Evolutionary conservation across 1,140 invertebrate genomes (phyloP).

Genomic region (Sesamia nonagrioides): DNA sequence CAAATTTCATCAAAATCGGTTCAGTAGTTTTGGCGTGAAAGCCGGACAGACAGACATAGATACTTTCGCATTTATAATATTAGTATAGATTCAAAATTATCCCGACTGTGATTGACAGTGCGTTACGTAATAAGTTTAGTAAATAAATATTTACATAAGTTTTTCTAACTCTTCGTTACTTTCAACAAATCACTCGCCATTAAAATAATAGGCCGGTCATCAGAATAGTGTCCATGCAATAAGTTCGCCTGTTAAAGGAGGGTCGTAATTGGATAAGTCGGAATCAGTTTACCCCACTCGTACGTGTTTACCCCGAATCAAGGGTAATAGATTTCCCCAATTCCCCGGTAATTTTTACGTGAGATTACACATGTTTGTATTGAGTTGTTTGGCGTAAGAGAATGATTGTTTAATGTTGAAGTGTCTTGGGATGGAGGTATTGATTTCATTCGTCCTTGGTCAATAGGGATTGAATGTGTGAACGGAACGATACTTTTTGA

Average conservation of each 20-base stretch:
- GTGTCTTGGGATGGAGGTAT: background rate
- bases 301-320: slow-evolving; percentile 83
- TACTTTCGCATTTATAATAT: too few species aligned
- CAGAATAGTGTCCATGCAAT: slow-evolving; percentile 54
- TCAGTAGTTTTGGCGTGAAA: too few species aligned
- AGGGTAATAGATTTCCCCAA: slow-evolving; percentile 73
- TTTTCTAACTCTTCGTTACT: background rate
- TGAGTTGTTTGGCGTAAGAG: slow-evolving; percentile 13
- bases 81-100: too few species aligned
- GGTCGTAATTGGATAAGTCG: slow-evolving; percentile 84
- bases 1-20: too few species aligned
- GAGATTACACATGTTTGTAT: slow-evolving; percentile 45
- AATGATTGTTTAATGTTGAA: slow-evolving; percentile 19
- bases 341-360: slow-evolving; percentile 68
- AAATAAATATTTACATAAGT: too few species aligned
- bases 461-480: background rate
- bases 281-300: slow-evolving; percentile 86
- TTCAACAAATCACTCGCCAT: background rate
- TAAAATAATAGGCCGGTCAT: slow-evolving; percentile 14
- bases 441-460: background rate
- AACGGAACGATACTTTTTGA: background rate
- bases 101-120: too few species aligned
- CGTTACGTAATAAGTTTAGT: too few species aligned
- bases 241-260: slow-evolving; percentile 53
- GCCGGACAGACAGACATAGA: too few species aligned